Evolutionary conservation across 2,797 vertebrate genomes (phyloP), one percentile per base, ranked within the genome.

Genomic region (Leptoclinus maculatus): DNA sequence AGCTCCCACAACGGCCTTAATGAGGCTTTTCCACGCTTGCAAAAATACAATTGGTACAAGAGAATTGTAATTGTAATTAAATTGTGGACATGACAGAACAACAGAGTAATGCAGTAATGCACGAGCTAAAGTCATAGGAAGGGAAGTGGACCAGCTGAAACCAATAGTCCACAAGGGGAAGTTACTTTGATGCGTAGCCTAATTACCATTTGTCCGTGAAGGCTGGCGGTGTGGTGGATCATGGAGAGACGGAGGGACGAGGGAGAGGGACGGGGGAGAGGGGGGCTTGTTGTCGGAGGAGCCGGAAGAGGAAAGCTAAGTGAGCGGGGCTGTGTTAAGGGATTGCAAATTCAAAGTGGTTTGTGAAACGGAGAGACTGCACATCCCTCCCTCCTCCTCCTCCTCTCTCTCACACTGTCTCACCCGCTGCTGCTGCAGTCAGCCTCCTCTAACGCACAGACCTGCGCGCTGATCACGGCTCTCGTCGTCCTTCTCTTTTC

Each of bases 341-440:
- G 91, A 90, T 89, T 89, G 85, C 77, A 90, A 88, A 92, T 87
- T 91, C 84, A 74, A 89, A 92, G 85, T 85, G 90, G 81, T 92
- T 91, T 93, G 87, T 93, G 88, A 92, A 87, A 93, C 74, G 53
- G 78, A 87, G 89, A 91, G 76, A 73, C 66, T 38, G 69, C 74
- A 23, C 78, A 13, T 47, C 83, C 83, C 74, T 73, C 54, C 27
- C 4, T 7, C n/a, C 64, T 14, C 77, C 41, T 0, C 41, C 14
- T 16, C 41, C 41, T 43, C 41, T 36, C 34, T 36, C 13, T 41
- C 79, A 60, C 80, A 78, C 71, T 56, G 9, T n/a, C 19, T 10
- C 47, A 10, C 47, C 47, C 47, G 69, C 90, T 11, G 72, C 83
- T 92, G 91, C 94, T 93, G 93, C 94, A 93, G 92, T 92, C 89